These are phyloP conservation scores for Eudiplozoon nipponicum DNA, from an alignment of 2,888 invertebrate genomes.

Conservation along the genomic window DNA sequence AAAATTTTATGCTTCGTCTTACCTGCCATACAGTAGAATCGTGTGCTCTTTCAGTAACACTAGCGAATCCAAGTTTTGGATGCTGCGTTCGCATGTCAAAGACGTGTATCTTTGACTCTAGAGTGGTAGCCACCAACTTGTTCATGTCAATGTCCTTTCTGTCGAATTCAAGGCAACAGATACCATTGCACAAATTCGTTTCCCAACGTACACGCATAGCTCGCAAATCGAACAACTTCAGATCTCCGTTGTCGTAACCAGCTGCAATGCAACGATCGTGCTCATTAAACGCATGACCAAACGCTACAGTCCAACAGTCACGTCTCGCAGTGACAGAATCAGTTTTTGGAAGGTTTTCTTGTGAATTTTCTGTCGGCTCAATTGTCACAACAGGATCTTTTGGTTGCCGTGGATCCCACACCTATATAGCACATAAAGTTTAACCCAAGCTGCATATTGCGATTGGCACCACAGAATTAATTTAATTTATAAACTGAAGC, in stretches of 20 bases:
- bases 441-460: too few relatives aligned
- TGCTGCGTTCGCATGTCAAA: slow-evolving; percentile 61
- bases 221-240: slow-evolving; percentile 61
- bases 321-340: slow-evolving; percentile 30
- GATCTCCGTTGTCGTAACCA: slow-evolving; percentile 76
- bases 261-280: slow-evolving; percentile 53
- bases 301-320: slow-evolving; percentile 71
- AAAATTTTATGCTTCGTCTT: too few relatives aligned
- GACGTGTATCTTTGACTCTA: slow-evolving; percentile 57
- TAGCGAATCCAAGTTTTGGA: slow-evolving; percentile 49
- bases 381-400: slow-evolving; percentile 57
- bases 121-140: slow-evolving; percentile 55
- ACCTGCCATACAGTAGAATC: slow-evolving; percentile 3
- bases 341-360: not conserved
- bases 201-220: slow-evolving; percentile 57
- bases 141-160: slow-evolving; percentile 71
- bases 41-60: slow-evolving; percentile 33
- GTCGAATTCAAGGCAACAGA: slow-evolving; percentile 55
- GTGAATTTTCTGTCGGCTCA: slow-evolving; percentile 42
- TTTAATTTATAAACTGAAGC: too few relatives aligned
- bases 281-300: slow-evolving; percentile 31
- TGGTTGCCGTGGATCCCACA: slow-evolving; percentile 73
- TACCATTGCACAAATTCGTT: slow-evolving; percentile 56
- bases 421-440: slow-evolving; percentile 41
- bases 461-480: too few relatives aligned